Evolutionary conservation across 2,888 invertebrate species (phyloP).

Genomic region (Diarsia dahlii): DNA sequence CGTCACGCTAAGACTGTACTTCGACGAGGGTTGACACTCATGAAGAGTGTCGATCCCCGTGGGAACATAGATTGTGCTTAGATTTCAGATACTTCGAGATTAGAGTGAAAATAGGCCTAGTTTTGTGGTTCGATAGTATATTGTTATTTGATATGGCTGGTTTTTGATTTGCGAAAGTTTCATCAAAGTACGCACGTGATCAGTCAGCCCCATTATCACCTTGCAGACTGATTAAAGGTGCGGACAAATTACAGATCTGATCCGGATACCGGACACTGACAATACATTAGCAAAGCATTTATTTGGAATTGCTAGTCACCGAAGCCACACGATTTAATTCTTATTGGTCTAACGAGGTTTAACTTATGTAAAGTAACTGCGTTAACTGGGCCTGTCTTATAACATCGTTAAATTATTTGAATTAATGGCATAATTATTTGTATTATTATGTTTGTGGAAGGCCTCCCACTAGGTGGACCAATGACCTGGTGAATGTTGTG

Average conservation of each 20-base stretch:
- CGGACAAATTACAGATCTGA: too few relatives aligned
- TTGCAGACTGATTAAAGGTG: too few relatives aligned
- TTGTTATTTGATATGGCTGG: slow-evolving; percentile 21
- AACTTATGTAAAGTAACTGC: neutral
- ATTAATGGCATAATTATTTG: too few relatives aligned
- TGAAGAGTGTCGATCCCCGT: slow-evolving; percentile 63
- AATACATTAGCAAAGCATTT: neutral
- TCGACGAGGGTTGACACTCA: slow-evolving; percentile 68
- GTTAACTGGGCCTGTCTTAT: neutral
- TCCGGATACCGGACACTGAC: too few relatives aligned
- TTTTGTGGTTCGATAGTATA: slow-evolving; percentile 19
- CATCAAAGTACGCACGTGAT: neutral
- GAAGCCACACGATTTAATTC: neutral
- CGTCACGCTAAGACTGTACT: slow-evolving; percentile 48
- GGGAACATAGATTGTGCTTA: slow-evolving; percentile 64
- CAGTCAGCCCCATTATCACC: too few relatives aligned
- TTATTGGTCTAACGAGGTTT: neutral
- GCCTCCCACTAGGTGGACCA: too few relatives aligned
- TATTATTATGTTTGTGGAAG: too few relatives aligned
- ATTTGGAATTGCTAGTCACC: neutral
- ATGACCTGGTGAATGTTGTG: too few relatives aligned
- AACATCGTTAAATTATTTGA: too few relatives aligned
- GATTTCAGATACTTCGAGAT: slow-evolving; percentile 52
- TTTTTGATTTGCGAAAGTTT: neutral
- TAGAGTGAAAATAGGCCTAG: slow-evolving; percentile 30